These are phyloP conservation scores for Rhinoderma darwinii DNA, from an alignment of 2,113 vertebrate species.

Conservation along the genomic window DNA sequence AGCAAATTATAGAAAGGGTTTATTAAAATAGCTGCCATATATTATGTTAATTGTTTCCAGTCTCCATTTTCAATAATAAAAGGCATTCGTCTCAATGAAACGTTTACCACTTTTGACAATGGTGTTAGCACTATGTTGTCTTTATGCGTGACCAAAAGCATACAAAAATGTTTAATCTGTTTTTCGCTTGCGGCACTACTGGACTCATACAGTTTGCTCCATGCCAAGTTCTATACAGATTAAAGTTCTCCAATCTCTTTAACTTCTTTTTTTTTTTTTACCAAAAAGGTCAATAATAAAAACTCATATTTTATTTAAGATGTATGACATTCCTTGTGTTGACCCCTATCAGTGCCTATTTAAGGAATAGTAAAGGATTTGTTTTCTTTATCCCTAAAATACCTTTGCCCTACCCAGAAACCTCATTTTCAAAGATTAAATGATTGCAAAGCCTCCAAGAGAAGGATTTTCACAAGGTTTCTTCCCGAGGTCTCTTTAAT, in stretches of 20 bases:
- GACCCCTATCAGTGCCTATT: slow-evolving; percentile 45
- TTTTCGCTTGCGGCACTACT: neutral
- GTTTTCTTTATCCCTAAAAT: slow-evolving; percentile 47
- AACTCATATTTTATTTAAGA: slow-evolving; percentile 17
- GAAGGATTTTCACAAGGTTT: slow-evolving; percentile 58
- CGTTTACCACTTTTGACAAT: neutral
- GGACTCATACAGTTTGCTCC: neutral
- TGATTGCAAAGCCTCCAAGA: slow-evolving; percentile 53
- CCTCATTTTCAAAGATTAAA: slow-evolving; percentile 59
- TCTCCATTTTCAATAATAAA: neutral
- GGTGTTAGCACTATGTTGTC: neutral
- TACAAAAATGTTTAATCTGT: neutral
- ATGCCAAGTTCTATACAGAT: neutral
- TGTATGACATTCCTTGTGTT: slow-evolving; percentile 27
- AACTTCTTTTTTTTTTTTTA: neutral
- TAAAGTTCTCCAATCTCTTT: neutral
- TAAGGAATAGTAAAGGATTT: slow-evolving; percentile 48
- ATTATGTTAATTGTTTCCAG: neutral
- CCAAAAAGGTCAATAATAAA: slow-evolving; percentile 20
- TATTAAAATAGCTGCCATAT: neutral
- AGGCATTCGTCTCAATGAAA: neutral
- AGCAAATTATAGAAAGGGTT: neutral
- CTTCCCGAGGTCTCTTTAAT: slow-evolving; percentile 54
- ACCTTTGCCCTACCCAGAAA: slow-evolving; percentile 49
- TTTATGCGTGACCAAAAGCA: neutral